phyloP scores from a whole-genome alignment of 64 coral and sea anemone genomes.

The Cladopsammia gracilis region DNA sequence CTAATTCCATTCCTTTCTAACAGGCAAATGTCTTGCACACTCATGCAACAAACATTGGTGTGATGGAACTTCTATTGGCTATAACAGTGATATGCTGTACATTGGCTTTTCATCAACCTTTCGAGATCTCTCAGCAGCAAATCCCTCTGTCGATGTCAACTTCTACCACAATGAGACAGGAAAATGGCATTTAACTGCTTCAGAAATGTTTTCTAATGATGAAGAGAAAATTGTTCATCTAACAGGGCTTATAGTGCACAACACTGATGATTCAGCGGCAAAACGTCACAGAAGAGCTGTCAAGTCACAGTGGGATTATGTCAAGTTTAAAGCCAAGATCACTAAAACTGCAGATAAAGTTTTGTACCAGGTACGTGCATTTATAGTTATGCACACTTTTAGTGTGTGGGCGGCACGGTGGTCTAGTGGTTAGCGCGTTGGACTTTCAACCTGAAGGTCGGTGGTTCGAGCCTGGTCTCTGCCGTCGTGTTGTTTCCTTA shows the following conservation, averaged over 20 bases:
- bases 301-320: slow-evolving; percentile 18
- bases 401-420: too few species aligned
- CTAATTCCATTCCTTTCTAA: background rate
- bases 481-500: too few species aligned
- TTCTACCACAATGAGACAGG: slow-evolving; percentile 25
- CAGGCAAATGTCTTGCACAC: background rate
- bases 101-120: slow-evolving; percentile 31
- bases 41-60: slow-evolving; percentile 36
- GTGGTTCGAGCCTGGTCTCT: too few species aligned
- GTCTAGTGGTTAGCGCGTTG: too few species aligned
- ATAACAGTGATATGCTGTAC: background rate
- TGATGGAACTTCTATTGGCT: slow-evolving; percentile 11
- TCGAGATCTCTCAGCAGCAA: background rate
- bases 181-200: slow-evolving; percentile 5
- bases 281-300: background rate
- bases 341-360: slow-evolving; percentile 2
- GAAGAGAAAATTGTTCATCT: slow-evolving; percentile 12
- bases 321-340: slow-evolving; percentile 35
- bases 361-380: background rate
- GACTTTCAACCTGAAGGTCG: too few species aligned
- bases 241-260: background rate
- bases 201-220: slow-evolving; percentile 12
- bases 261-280: background rate
- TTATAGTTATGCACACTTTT: too few species aligned
- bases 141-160: slow-evolving; percentile 29